A percentile compares a stretch with the other conserved stretches of the same genome.
phyloP scores from a whole-genome alignment of 2,888 invertebrate species.

The Congeria kusceri region DNA sequence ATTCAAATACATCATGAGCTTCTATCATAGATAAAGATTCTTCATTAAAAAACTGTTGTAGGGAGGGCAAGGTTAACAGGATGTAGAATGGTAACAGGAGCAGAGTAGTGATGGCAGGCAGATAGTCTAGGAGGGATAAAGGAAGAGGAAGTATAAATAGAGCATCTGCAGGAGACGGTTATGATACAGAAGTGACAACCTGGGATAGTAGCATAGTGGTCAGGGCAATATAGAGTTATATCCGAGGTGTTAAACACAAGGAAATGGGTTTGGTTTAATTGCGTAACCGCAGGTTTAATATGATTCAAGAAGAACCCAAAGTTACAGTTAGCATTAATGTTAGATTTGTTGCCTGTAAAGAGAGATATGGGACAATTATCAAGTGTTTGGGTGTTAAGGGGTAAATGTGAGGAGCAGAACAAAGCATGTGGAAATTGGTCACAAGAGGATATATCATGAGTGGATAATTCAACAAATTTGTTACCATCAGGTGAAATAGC shows the following conservation, averaged over 20 bases:
- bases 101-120: constrained; percentile 12
- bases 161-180: constrained; percentile 39
- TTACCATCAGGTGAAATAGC: neutral
- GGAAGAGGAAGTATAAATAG: constrained; percentile 17
- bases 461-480: constrained; percentile 10
- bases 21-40: neutral
- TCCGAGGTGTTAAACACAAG: constrained; percentile 16
- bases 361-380: constrained; percentile 5
- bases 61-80: constrained; percentile 20
- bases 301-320: constrained; percentile 18
- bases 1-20: neutral
- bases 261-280: constrained; percentile 13
- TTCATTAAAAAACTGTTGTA: constrained; percentile 16
- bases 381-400: constrained; percentile 4
- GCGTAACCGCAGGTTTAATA: constrained; percentile 2
- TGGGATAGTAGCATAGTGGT: neutral
- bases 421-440: neutral
- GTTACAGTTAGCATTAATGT: constrained; percentile 14
- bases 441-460: constrained; percentile 1
- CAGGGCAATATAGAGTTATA: constrained; percentile 1
- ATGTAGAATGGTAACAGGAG: constrained; percentile 18
- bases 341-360: constrained; percentile 6
- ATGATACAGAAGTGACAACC: constrained; percentile 48
- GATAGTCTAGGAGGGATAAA: constrained; percentile 30
- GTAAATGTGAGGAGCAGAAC: constrained; percentile 9